phyloP scores from a whole-genome alignment of 2,888 invertebrate genomes.

The Philereme vetulata region DNA sequence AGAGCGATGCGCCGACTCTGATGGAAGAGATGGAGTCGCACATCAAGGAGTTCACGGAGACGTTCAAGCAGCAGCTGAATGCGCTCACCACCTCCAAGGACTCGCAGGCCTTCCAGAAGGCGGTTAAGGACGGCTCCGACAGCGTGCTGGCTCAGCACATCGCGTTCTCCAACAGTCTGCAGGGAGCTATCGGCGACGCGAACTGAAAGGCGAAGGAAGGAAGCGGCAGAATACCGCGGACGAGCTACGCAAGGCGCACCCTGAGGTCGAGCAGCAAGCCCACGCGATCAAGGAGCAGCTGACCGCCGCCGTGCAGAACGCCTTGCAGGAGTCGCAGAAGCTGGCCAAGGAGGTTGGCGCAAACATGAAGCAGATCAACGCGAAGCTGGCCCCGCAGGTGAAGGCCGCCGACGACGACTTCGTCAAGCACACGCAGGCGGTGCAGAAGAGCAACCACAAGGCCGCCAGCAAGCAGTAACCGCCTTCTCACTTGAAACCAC shows the following conservation, averaged over 20 bases:
- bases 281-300: constrained; percentile 58
- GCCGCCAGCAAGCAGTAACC: constrained; percentile 69
- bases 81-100: constrained; percentile 63
- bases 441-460: constrained; percentile 72
- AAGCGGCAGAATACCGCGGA: constrained; percentile 58
- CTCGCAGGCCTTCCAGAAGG: constrained; percentile 65
- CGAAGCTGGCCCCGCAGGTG: constrained; percentile 70
- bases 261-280: constrained; percentile 71
- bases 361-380: constrained; percentile 65
- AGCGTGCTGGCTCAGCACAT: constrained; percentile 60
- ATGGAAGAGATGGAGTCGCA: constrained; percentile 66
- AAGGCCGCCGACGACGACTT: constrained; percentile 72
- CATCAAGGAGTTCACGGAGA: constrained; percentile 63
- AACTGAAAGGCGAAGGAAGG: constrained; percentile 71
- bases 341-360: constrained; percentile 63
- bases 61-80: constrained; percentile 58
- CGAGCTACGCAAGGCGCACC: constrained; percentile 70
- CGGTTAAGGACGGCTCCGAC: constrained; percentile 66
- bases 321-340: constrained; percentile 66
- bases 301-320: constrained; percentile 58
- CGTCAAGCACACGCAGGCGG: constrained; percentile 60
- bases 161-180: constrained; percentile 55
- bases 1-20: constrained; percentile 57
- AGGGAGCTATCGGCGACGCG: constrained; percentile 61
- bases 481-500: neutral